Evolutionary conservation across 2,797 vertebrate genomes (phyloP).

Genomic region (Syngnathus rostellatus): DNA sequence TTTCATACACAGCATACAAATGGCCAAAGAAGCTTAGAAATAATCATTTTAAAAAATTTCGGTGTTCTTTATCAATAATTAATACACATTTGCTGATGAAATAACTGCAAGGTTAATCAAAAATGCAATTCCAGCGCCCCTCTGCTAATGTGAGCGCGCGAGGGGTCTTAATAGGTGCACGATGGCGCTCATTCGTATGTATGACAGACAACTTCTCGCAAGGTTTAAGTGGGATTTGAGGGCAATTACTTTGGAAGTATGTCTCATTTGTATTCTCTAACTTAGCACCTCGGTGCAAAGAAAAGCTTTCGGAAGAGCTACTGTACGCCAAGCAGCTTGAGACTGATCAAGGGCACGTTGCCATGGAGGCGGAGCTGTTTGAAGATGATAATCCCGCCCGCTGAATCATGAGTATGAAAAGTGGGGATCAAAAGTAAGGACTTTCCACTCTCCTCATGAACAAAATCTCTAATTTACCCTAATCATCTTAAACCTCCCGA

Average conservation of each 20-base stretch:
- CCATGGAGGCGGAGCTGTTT: conserved; percentile 19
- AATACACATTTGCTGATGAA: not conserved
- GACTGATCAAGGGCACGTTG: conserved; percentile 24
- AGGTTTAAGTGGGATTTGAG: not conserved
- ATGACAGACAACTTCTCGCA: not conserved
- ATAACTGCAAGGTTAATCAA: not conserved
- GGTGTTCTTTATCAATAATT: not conserved
- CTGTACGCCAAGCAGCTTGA: conserved; percentile 3
- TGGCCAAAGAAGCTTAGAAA: not conserved
- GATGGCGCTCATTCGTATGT: not conserved
- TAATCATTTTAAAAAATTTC: not conserved
- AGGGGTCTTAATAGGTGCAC: not conserved
- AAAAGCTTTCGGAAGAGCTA: conserved; percentile 12
- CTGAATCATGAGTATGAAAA: conserved; percentile 11
- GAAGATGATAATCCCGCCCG: conserved; percentile 16
- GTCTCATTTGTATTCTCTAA: conserved; percentile 13
- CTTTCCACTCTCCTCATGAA: not conserved
- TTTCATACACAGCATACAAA: not conserved
- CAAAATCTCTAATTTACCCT: not conserved
- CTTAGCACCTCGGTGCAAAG: conserved; percentile 9
- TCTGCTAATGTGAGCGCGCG: not conserved
- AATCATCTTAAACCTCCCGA: not conserved
- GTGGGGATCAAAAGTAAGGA: conserved; percentile 4
- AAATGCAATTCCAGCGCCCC: not conserved
- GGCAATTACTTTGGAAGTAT: not conserved